Conservation (phyloP, 2,797 vertebrate species). For the Cynodonichthys magdalenae region DNA sequence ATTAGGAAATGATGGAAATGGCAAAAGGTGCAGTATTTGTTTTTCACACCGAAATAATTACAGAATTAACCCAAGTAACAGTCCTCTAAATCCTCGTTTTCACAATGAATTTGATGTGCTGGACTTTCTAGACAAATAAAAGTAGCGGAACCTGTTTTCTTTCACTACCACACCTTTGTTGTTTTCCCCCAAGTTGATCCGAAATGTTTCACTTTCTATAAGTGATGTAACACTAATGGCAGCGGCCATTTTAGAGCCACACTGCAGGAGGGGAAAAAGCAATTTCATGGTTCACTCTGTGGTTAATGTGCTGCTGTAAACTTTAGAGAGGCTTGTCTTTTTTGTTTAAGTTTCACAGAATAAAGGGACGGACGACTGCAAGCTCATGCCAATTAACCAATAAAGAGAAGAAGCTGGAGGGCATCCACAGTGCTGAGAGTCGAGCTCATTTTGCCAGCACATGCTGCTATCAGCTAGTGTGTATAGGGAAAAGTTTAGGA, state of each 20-base stretch:
- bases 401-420: conserved; percentile 60
- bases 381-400: conserved; percentile 82
- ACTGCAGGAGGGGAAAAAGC: conserved; percentile 84
- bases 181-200: conserved; percentile 33
- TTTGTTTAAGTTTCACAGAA: conserved; percentile 84
- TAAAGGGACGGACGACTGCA: conserved; percentile 79
- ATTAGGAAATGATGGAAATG: conserved; percentile 72
- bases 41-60: conserved; percentile 77
- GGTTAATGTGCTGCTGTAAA: conserved; percentile 81
- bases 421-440: conserved; percentile 16
- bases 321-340: conserved; percentile 80
- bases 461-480: conserved; percentile 51
- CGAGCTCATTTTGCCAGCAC: too few species aligned
- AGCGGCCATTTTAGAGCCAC: conserved; percentile 70
- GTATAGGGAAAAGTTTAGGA: conserved; percentile 15
- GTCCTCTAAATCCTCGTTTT: conserved; percentile 68
- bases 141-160: conserved; percentile 14
- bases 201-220: conserved; percentile 61
- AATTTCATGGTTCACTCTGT: conserved; percentile 87
- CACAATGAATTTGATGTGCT: conserved; percentile 62
- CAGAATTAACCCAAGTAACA: conserved; percentile 66
- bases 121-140: conserved; percentile 49
- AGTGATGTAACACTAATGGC: conserved; percentile 74
- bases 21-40: conserved; percentile 74
- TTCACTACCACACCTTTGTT: conserved; percentile 14